Percentiles rank a stretch among this genome's conserved stretches.
Conservation (phyloP, 2,888 invertebrate genomes). For the Agriopis marginaria region DNA sequence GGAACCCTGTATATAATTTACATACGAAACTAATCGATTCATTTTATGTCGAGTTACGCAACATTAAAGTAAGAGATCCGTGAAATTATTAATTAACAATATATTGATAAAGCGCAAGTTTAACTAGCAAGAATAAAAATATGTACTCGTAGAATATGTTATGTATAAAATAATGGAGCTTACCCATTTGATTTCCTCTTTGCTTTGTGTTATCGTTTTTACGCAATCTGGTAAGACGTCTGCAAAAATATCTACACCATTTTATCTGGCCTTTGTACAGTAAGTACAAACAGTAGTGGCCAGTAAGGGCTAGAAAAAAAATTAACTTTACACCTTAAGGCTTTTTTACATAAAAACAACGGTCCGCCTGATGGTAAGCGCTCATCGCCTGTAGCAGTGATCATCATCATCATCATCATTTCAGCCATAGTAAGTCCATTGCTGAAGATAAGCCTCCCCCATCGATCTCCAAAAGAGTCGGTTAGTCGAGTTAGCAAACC, state of each 20-base stretch:
- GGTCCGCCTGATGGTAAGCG: too few species aligned
- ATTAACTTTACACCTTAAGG: neutral
- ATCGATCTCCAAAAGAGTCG: too few species aligned
- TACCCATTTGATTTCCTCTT: neutral
- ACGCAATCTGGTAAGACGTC: conserved; percentile 1
- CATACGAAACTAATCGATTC: neutral
- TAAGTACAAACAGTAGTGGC: too few species aligned
- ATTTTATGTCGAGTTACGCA: neutral
- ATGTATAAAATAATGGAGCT: neutral
- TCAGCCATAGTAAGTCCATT: too few species aligned
- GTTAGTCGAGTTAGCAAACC: too few species aligned
- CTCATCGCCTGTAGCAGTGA: too few species aligned
- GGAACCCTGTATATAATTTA: too few species aligned
- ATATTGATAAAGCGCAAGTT: neutral
- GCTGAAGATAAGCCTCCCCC: too few species aligned
- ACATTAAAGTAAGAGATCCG: conserved; percentile 6
- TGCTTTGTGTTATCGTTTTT: neutral
- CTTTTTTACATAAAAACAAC: too few species aligned
- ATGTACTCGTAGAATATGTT: neutral
- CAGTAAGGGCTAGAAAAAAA: too few species aligned
- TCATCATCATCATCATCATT: too few species aligned
- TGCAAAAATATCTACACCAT: neutral
- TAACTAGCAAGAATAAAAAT: neutral
- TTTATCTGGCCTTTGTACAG: too few species aligned
- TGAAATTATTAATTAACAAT: conserved; percentile 10